Percentiles rank a stretch among this genome's conserved stretches.
phyloP scores from a whole-genome alignment of 1,140 invertebrate species.

The Chelonus insularis region DNA sequence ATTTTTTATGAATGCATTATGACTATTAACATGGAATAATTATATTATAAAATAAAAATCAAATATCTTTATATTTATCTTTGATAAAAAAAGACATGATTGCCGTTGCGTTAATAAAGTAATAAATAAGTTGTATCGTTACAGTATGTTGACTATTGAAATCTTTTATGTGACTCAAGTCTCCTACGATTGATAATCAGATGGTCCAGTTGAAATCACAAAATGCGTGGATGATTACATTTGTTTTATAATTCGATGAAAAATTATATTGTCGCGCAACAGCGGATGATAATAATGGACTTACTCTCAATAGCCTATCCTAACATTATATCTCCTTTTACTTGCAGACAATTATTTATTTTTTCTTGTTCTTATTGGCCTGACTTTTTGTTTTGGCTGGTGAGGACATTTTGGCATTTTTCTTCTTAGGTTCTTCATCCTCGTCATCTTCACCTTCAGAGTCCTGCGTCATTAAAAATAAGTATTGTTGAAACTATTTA shows the following conservation, averaged over 20 bases:
- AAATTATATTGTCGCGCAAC: conserved; percentile 45
- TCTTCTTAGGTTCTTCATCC: conserved; percentile 58
- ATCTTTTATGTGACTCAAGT: too few species aligned
- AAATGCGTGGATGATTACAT: conserved; percentile 15
- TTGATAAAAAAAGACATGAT: too few species aligned
- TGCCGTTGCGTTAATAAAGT: too few species aligned
- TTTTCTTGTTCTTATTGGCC: conserved; percentile 58
- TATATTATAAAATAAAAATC: too few species aligned
- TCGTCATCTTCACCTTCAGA: conserved; percentile 57
- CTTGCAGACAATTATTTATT: conserved; percentile 42
- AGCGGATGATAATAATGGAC: conserved; percentile 52
- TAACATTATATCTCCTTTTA: conserved; percentile 34
- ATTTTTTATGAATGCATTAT: too few species aligned
- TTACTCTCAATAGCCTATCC: conserved; percentile 53
- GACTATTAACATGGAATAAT: too few species aligned
- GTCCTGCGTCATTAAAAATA: conserved; percentile 44
- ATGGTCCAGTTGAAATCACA: not conserved
- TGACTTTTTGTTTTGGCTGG: conserved; percentile 55
- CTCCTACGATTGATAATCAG: too few species aligned
- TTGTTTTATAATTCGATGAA: conserved; percentile 32
- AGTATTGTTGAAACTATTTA: not conserved
- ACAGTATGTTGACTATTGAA: too few species aligned
- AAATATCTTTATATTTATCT: too few species aligned
- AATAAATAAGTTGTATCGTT: too few species aligned
- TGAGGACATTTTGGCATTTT: conserved; percentile 48